Percentiles rank a stretch among this genome's conserved stretches.
phyloP scores from a whole-genome alignment of 2,113 vertebrate genomes.

The Orthonyx spaldingii region DNA sequence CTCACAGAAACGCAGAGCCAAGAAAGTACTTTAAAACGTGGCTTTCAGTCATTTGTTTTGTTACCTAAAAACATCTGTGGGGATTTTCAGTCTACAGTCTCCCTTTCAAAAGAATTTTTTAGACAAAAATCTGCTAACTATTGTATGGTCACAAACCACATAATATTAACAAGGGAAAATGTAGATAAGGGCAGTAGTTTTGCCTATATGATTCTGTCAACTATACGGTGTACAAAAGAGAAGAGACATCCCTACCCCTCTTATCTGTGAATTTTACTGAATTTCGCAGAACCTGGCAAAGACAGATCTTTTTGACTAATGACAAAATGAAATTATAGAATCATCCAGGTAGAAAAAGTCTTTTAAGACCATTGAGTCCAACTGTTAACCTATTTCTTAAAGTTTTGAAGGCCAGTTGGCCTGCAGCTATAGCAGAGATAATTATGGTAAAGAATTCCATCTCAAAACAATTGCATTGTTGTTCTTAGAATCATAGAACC shows the following conservation, averaged over 20 bases:
- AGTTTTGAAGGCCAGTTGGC: neutral
- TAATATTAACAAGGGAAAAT: neutral
- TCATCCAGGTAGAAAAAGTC: neutral
- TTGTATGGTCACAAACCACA: neutral
- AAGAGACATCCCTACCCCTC: neutral
- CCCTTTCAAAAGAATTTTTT: neutral
- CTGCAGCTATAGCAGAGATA: neutral
- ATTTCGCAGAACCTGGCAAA: neutral
- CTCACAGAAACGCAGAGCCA: neutral
- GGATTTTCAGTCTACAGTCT: neutral
- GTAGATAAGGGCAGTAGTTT: neutral
- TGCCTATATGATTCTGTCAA: neutral
- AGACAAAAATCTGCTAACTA: neutral
- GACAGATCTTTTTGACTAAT: neutral
- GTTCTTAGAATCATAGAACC: neutral
- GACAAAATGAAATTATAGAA: neutral
- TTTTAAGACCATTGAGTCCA: neutral
- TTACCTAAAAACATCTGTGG: neutral
- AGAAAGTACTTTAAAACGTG: neutral
- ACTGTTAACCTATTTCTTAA: neutral
- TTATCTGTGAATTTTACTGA: neutral
- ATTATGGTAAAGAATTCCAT: neutral
- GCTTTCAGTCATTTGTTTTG: neutral
- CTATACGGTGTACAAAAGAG: neutral
- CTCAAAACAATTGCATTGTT: neutral